Conservation (phyloP, 2,888 invertebrate species). For the Cenopis cana region DNA sequence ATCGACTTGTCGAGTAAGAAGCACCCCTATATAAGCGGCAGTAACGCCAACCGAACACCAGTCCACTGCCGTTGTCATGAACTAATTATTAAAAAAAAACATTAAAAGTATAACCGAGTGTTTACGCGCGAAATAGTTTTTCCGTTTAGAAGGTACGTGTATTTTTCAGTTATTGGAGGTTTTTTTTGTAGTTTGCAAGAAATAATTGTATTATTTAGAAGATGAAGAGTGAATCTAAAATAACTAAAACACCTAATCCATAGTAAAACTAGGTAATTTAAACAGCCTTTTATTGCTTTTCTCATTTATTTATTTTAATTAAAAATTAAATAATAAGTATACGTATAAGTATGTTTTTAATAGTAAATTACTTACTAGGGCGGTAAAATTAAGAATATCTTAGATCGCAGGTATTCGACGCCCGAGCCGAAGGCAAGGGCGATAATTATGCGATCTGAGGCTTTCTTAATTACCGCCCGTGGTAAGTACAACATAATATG, state of each 20-base stretch:
- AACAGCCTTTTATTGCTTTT: not conserved
- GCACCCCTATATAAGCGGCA: conserved; percentile 71
- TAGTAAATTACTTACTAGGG: too few species aligned
- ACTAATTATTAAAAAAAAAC: conserved; percentile 47
- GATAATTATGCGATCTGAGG: too few species aligned
- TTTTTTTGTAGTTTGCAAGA: not conserved
- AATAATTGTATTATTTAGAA: not conserved
- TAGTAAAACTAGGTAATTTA: not conserved
- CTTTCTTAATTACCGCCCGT: too few species aligned
- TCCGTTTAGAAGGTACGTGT: conserved; percentile 6
- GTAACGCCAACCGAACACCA: conserved; percentile 57
- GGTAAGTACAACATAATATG: too few species aligned
- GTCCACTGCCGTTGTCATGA: conserved; percentile 60
- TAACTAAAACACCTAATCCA: not conserved
- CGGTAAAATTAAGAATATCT: too few species aligned
- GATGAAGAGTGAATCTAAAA: not conserved
- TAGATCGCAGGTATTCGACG: too few species aligned
- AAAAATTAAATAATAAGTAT: too few species aligned
- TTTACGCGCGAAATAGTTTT: conserved; percentile 12
- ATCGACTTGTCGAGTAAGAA: conserved; percentile 50
- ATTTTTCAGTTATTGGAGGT: not conserved
- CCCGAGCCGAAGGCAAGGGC: too few species aligned
- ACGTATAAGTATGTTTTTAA: too few species aligned
- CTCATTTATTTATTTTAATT: too few species aligned
- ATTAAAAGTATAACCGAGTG: conserved; percentile 1